A percentile compares a stretch with the other conserved stretches of the same genome.
Evolutionary conservation across 2,888 invertebrate species (phyloP).

Genomic region (Parnassius glacialis): DNA sequence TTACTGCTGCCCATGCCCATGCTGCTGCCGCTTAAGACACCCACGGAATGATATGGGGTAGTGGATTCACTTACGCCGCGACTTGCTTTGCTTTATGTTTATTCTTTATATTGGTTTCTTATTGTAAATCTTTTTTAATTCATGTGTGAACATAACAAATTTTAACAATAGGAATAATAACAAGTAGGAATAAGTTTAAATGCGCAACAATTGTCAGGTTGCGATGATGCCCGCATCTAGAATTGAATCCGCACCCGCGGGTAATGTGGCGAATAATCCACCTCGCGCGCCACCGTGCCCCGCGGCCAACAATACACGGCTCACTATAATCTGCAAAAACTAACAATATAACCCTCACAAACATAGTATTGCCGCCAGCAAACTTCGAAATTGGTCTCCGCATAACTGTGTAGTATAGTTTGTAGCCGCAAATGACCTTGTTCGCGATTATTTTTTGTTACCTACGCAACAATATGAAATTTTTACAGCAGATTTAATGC

Average conservation of each 20-base stretch:
- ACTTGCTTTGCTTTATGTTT: no score
- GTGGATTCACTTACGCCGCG: no score
- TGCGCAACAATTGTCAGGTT: slow-evolving; percentile 67
- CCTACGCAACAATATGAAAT: slow-evolving; percentile 44
- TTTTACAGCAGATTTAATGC: slow-evolving; percentile 65
- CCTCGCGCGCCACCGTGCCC: slow-evolving; percentile 62
- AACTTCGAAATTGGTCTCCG: slow-evolving; percentile 3
- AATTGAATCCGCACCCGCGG: slow-evolving; percentile 54
- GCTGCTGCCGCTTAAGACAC: no score
- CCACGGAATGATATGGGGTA: no score
- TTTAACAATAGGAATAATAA: slow-evolving; percentile 16
- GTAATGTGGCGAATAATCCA: slow-evolving; percentile 74
- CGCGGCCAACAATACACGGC: slow-evolving; percentile 47
- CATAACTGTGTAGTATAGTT: slow-evolving; percentile 6
- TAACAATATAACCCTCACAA: slow-evolving; percentile 47
- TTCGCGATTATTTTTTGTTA: slow-evolving; percentile 29
- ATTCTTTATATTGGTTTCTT: not conserved
- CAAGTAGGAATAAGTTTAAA: slow-evolving; percentile 40
- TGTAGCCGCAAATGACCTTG: slow-evolving; percentile 23
- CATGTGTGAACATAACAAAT: not conserved
- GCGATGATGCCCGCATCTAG: slow-evolving; percentile 56
- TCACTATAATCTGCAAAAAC: slow-evolving; percentile 73
- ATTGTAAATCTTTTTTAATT: not conserved
- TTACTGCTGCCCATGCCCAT: no score
- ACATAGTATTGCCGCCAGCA: slow-evolving; percentile 29